Conservation (phyloP, 2,888 invertebrate genomes). For the Boloria euphrosyne region DNA sequence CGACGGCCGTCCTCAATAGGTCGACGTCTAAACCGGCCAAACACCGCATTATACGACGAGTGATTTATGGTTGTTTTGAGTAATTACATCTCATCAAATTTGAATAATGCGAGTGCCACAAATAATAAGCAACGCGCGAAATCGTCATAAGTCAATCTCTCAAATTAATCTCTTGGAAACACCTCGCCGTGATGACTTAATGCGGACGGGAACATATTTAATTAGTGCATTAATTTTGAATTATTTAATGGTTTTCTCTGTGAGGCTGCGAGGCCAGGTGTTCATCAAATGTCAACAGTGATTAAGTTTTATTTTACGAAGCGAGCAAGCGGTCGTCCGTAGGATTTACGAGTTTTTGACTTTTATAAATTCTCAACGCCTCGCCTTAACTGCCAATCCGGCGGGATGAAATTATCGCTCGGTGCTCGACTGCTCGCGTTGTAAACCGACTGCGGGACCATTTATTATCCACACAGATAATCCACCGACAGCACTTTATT, state of each 20-base stretch:
- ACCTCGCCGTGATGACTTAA: conserved; percentile 73
- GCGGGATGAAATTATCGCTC: conserved; percentile 69
- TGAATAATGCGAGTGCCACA: conserved; percentile 77
- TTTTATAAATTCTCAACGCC: conserved; percentile 75
- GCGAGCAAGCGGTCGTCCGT: conserved; percentile 52
- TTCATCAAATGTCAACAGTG: conserved; percentile 79
- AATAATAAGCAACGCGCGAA: conserved; percentile 69
- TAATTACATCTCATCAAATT: conserved; percentile 81
- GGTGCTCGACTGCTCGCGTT: conserved; percentile 64
- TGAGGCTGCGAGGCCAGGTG: conserved; percentile 69
- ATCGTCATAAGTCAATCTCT: conserved; percentile 75
- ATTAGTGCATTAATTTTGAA: conserved; percentile 79
- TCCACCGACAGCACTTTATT: conserved; percentile 79
- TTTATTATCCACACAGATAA: conserved; percentile 77
- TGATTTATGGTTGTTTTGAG: conserved; percentile 80
- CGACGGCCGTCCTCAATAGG: conserved; percentile 50
- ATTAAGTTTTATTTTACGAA: conserved; percentile 75
- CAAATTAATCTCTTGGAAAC: conserved; percentile 72
- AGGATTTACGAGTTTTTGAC: conserved; percentile 75
- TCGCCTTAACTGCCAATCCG: conserved; percentile 73
- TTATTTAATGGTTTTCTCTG: conserved; percentile 67
- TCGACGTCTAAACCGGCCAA: conserved; percentile 67
- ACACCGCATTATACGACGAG: conserved; percentile 67
- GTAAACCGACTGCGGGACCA: conserved; percentile 68
- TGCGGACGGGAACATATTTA: conserved; percentile 74